phyloP scores from a whole-genome alignment of 2,888 invertebrate species.

The Sympetrum striolatum region DNA sequence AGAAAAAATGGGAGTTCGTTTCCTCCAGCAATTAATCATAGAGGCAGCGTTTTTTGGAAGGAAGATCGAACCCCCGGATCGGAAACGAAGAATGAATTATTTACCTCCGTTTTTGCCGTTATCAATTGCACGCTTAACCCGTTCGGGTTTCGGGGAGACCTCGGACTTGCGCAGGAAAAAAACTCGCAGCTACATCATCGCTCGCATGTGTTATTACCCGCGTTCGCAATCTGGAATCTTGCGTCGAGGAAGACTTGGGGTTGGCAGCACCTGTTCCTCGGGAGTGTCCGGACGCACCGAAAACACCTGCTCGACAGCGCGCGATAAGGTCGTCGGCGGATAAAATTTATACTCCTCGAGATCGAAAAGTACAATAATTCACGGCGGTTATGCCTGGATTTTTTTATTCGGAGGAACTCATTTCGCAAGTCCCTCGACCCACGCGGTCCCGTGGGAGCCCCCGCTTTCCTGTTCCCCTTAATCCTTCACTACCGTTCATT shows the following conservation, averaged over 20 bases:
- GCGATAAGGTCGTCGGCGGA: conserved; percentile 4
- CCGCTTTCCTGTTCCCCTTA: background rate
- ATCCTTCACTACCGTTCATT: background rate
- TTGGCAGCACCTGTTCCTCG: background rate
- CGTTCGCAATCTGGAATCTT: background rate
- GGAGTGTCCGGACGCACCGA: background rate
- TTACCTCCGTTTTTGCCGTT: too few species aligned
- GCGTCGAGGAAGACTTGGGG: background rate
- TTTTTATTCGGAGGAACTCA: background rate
- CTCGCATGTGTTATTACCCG: background rate
- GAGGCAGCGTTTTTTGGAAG: background rate
- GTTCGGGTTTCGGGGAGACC: background rate
- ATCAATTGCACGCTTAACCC: background rate
- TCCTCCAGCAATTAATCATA: background rate
- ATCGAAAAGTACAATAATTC: conserved; percentile 4
- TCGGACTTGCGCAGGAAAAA: background rate
- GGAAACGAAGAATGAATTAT: background rate
- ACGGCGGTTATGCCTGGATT: background rate
- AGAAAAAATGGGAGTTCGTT: too few species aligned
- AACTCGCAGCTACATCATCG: background rate
- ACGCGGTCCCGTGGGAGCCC: background rate
- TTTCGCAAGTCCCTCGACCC: background rate
- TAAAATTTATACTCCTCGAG: background rate
- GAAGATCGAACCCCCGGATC: background rate
- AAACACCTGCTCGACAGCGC: conserved; percentile 1